Evolutionary conservation across 2,888 invertebrate genomes (phyloP).

Genomic region (Thecophora atra): DNA sequence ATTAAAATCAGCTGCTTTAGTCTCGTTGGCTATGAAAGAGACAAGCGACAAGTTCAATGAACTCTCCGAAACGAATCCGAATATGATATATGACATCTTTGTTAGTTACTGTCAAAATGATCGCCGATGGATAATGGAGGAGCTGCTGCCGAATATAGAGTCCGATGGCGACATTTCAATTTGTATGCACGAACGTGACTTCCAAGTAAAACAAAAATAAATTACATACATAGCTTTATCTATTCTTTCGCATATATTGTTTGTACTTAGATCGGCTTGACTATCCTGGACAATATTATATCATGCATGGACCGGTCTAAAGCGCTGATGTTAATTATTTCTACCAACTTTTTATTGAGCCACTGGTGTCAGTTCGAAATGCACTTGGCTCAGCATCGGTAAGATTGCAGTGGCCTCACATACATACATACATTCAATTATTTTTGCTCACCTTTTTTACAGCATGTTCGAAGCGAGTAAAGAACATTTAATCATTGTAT

Average conservation of each 20-base stretch:
- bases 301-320: constrained; percentile 75
- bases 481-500: constrained; percentile 72
- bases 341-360: constrained; percentile 72
- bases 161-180: constrained; percentile 70
- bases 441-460: constrained; percentile 38
- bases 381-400: constrained; percentile 76
- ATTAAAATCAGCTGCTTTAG: constrained; percentile 69
- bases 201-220: constrained; percentile 67
- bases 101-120: constrained; percentile 76
- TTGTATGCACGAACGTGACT: constrained; percentile 78
- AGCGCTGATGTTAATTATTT: constrained; percentile 73
- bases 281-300: constrained; percentile 77
- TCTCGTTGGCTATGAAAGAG: constrained; percentile 69
- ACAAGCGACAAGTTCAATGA: constrained; percentile 52
- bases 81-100: constrained; percentile 72
- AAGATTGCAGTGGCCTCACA: not conserved
- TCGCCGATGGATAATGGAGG: constrained; percentile 72
- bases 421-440: not conserved
- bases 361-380: constrained; percentile 81
- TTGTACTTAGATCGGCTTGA: constrained; percentile 70
- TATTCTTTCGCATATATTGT: not conserved
- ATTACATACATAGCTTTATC: not conserved
- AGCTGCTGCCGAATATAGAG: constrained; percentile 73
- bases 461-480: constrained; percentile 72
- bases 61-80: constrained; percentile 52